Base-by-base conservation (phyloP, 2,113 vertebrate genomes). In the Tetrax tetrax region DNA sequence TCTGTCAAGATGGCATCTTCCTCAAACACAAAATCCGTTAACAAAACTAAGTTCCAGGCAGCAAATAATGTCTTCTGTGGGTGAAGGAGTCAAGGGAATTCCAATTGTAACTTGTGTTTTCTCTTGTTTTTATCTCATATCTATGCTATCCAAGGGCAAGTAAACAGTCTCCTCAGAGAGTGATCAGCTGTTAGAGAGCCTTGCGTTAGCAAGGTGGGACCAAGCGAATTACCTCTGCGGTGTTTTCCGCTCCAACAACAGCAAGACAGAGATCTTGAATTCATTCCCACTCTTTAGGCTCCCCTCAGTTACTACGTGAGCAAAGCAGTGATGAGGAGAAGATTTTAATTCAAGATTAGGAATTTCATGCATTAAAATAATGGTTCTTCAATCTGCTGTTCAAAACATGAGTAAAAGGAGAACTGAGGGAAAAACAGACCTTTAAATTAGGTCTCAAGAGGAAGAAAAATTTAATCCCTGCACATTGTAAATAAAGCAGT, bases 361-460 rank as follows among this genome's bases (percentile, higher is more conserved):
- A 72, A 74, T 92, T 87, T 71, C 31, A 45, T 33, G 4, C 6
- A 9, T 94, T 93, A 83, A 53, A 21, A 47, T 41, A 91, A 88
- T n/a, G 9, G 20, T 51, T 94, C 70, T 90, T 91, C 71, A 20
- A 4, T 91, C 93, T 91, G 47, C 48, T 89, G 29, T 87, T 71
- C 29, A 75, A 95, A 92, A 86, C 56, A 91, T 0, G 3, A 91
- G 66, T 87, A 93, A 96, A 92, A 68, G 59, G 69, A 84, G 81
- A 96, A 92, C 54, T 83, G 37, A 90, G 57, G 43, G 89, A 92
- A 95, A 98, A 91, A 12, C 59, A 95, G 65, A 63, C 33, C 63
- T 91, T 96, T 94, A 95, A 96, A 96, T 97, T 93, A 93, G 66
- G 56, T 91, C 94, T 90, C 90, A 59, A 47, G 94, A 89, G 93